Conservation (phyloP, 2,888 invertebrate species). For the Gymnoscelis rufifasciata region DNA sequence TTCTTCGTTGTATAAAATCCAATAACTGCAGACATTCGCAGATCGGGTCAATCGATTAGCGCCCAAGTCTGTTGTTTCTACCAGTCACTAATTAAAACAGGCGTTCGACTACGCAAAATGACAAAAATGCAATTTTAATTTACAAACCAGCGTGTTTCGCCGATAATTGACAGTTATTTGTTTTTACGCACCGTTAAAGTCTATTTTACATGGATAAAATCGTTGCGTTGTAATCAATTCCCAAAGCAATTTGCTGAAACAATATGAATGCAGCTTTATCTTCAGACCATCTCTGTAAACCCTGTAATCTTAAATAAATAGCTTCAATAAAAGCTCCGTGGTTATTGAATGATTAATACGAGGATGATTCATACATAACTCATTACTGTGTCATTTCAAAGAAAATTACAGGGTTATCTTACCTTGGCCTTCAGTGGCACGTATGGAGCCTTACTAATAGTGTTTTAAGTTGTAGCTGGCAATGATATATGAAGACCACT, state of each 20-base stretch:
- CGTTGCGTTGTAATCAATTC: conserved; percentile 20
- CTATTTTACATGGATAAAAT: conserved; percentile 21
- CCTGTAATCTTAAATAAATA: conserved; percentile 33
- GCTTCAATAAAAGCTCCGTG: conserved; percentile 32
- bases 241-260: conserved; percentile 21
- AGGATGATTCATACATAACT: conserved; percentile 36
- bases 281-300: conserved; percentile 16
- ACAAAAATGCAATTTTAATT: conserved; percentile 35
- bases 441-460: conserved; percentile 40
- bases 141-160: conserved; percentile 23
- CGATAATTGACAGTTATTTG: conserved; percentile 29
- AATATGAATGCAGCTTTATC: conserved; percentile 23
- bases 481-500: conserved; percentile 37
- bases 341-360: conserved; percentile 37
- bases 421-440: conserved; percentile 34
- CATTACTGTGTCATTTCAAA: conserved; percentile 33
- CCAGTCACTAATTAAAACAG: conserved; percentile 42
- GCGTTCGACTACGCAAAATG: conserved; percentile 31
- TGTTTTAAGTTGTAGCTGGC: conserved; percentile 32
- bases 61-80: conserved; percentile 42
- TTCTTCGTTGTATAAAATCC: conserved; percentile 42
- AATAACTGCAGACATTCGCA: conserved; percentile 45
- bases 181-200: conserved; percentile 23
- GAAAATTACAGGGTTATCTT: conserved; percentile 38
- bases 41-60: conserved; percentile 67